These are phyloP conservation scores for Carterocephalus palaemon DNA, from an alignment of 2,888 invertebrate species.

Conservation along the genomic window DNA sequence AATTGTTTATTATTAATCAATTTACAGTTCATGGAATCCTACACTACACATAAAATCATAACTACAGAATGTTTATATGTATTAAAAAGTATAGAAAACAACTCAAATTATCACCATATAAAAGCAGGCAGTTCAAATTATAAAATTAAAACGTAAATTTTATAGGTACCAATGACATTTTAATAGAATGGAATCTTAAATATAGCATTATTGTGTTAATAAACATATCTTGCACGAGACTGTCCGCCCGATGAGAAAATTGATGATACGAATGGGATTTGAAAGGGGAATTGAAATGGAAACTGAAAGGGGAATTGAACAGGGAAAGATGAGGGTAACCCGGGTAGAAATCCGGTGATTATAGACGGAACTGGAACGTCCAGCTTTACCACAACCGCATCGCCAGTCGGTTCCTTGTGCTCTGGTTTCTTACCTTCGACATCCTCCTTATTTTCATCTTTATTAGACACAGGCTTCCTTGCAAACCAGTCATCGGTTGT, in stretches of 20 bases:
- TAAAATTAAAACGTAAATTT: too few relatives aligned
- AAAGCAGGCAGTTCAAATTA: too few relatives aligned
- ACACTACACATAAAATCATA: too few relatives aligned
- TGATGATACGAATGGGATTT: not conserved
- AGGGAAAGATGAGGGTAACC: conserved; percentile 3
- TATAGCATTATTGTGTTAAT: too few relatives aligned
- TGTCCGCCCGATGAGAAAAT: not conserved
- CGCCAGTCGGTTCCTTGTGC: not conserved
- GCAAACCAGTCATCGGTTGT: not conserved
- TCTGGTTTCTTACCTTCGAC: conserved; percentile 3
- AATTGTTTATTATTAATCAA: too few relatives aligned
- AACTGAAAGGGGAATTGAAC: not conserved
- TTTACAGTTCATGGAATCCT: too few relatives aligned
- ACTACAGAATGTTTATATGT: too few relatives aligned
- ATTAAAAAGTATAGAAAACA: too few relatives aligned
- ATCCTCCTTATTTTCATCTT: conserved; percentile 13
- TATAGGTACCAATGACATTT: too few relatives aligned
- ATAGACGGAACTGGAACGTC: conserved; percentile 7
- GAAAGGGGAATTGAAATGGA: not conserved
- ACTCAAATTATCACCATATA: too few relatives aligned
- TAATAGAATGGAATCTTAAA: too few relatives aligned
- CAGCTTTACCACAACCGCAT: not conserved
- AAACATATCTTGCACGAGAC: too few relatives aligned
- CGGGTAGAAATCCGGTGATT: not conserved
- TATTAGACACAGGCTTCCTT: not conserved